These are phyloP conservation scores for Linepithema humile DNA, from an alignment of 1,140 invertebrate species.

Conservation along the genomic window DNA sequence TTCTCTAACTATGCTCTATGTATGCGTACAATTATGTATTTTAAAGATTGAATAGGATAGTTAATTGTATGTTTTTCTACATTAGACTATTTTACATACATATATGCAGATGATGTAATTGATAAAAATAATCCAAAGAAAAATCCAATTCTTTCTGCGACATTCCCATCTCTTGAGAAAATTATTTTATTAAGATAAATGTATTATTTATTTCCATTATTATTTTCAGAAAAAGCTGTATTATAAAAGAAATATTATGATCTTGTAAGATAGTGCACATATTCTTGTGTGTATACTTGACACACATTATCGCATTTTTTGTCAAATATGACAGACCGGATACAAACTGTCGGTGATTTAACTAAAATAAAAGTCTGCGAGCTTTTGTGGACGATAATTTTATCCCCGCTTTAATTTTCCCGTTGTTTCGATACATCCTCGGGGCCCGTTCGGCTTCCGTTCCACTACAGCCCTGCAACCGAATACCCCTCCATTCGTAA, in stretches of 20 bases:
- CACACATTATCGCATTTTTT: no score
- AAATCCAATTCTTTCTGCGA: no score
- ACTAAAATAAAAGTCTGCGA: not conserved
- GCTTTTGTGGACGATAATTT: not conserved
- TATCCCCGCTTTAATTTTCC: not conserved
- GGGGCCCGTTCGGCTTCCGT: not conserved
- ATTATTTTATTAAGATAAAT: not conserved
- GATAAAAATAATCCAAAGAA: not conserved
- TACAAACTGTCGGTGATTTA: not conserved
- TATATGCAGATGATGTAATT: not conserved
- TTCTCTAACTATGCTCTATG: not conserved
- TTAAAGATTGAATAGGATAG: not conserved
- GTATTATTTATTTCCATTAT: no score
- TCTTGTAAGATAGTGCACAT: no score
- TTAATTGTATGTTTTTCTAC: not conserved
- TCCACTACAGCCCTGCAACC: conserved; percentile 70
- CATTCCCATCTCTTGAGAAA: not conserved
- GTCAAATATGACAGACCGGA: no score
- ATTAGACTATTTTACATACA: not conserved
- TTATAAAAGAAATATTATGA: no score
- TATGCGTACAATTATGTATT: not conserved
- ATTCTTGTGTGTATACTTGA: no score
- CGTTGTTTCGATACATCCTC: not conserved
- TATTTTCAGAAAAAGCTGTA: no score
- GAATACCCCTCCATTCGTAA: conserved; percentile 75